A percentile compares a stretch with the other conserved stretches of the same genome.
Conservation (phyloP, 2,113 vertebrate genomes). For the Cygnus buccinator region DNA sequence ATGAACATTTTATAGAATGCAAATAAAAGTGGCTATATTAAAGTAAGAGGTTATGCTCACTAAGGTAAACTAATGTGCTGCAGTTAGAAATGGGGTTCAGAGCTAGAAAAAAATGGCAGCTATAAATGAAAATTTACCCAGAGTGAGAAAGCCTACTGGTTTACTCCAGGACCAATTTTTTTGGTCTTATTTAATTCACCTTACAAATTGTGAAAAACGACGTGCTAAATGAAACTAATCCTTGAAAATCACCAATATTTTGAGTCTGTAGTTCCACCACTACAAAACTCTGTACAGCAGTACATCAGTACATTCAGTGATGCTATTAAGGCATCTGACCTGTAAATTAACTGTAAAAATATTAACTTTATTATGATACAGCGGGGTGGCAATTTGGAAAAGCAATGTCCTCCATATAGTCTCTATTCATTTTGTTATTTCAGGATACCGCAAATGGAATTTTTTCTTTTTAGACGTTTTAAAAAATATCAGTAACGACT, state of each 20-base stretch:
- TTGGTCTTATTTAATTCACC: not conserved
- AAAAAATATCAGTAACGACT: not conserved
- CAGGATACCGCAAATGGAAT: not conserved
- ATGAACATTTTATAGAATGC: not conserved
- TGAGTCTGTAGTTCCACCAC: not conserved
- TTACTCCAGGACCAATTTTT: not conserved
- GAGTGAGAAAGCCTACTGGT: not conserved
- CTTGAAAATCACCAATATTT: not conserved
- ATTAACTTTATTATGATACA: not conserved
- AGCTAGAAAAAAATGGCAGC: not conserved
- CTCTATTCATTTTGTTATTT: not conserved
- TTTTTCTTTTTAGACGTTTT: not conserved
- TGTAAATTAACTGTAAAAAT: not conserved
- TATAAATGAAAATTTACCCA: not conserved
- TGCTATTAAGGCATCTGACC: not conserved
- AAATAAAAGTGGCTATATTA: not conserved
- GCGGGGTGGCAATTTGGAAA: not conserved
- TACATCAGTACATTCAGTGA: not conserved
- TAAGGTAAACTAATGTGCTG: not conserved
- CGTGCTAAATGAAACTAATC: not conserved
- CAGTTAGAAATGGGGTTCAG: not conserved
- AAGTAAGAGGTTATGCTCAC: not conserved
- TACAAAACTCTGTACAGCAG: not conserved
- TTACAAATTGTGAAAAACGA: not conserved
- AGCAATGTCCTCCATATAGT: fast-evolving